phyloP scores from a whole-genome alignment of 2,888 invertebrate genomes.

The Sminthurinus aureus region DNA sequence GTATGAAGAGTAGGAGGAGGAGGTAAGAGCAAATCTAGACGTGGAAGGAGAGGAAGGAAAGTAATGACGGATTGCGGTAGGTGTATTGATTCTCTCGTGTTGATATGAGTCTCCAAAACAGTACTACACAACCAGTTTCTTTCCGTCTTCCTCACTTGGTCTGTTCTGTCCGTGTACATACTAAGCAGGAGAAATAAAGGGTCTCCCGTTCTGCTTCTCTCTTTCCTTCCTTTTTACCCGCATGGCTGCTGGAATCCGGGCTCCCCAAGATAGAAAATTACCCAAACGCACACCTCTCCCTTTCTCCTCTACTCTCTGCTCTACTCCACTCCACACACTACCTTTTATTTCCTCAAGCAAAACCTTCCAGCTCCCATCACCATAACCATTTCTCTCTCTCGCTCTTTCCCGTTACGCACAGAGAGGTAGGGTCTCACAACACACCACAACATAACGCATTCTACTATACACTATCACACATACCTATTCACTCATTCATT shows the following conservation, averaged over 20 bases:
- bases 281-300: conserved; percentile 36
- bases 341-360: conserved; percentile 50
- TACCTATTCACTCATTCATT: not conserved
- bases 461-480: not conserved
- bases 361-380: conserved; percentile 24
- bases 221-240: conserved; percentile 26
- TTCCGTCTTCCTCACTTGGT: not conserved
- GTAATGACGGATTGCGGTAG: conserved; percentile 56
- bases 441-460: not conserved
- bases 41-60: conserved; percentile 36
- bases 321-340: conserved; percentile 12
- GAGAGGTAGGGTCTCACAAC: not conserved
- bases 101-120: conserved; percentile 13
- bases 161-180: conserved; percentile 13
- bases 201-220: conserved; percentile 3
- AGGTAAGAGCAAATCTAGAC: not conserved
- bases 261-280: conserved; percentile 22
- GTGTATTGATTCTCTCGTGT: conserved; percentile 52
- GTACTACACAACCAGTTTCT: not conserved
- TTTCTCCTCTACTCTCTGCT: not conserved
- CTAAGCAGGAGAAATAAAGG: conserved; percentile 30
- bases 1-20: conserved; percentile 27
- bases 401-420: not conserved
- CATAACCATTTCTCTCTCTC: conserved; percentile 7
- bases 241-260: conserved; percentile 25